phyloP scores from a whole-genome alignment of 2,888 invertebrate species.

The Seira musarum region DNA sequence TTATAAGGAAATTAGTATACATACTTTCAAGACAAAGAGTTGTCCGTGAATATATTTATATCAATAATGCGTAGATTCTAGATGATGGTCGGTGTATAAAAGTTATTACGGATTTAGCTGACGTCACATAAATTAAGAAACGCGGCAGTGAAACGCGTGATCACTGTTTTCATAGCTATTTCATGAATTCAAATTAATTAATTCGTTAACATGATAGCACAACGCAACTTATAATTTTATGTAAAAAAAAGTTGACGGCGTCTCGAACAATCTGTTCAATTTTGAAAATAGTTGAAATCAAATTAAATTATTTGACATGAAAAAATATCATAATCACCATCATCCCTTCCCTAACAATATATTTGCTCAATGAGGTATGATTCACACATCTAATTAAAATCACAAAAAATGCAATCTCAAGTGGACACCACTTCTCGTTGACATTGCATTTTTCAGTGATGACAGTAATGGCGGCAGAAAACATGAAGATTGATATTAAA shows the following conservation, averaged over 20 bases:
- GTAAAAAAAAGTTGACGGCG: too few relatives aligned
- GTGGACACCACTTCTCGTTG: slow-evolving; percentile 21
- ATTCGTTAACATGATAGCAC: slow-evolving; percentile 2
- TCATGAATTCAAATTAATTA: slow-evolving; percentile 6
- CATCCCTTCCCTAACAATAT: background rate
- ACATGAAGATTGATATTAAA: slow-evolving; percentile 26
- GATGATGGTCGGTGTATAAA: background rate
- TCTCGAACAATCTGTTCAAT: background rate
- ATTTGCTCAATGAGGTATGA: background rate
- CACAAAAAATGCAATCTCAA: slow-evolving; percentile 6
- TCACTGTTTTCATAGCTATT: too few relatives aligned
- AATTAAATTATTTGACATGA: background rate
- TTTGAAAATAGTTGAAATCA: background rate
- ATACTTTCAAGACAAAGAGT: too few relatives aligned
- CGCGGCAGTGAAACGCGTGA: too few relatives aligned
- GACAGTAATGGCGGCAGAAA: slow-evolving; percentile 5
- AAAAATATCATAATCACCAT: background rate
- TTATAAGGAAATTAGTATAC: too few relatives aligned
- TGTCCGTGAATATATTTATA: too few relatives aligned
- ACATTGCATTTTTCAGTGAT: slow-evolving; percentile 43
- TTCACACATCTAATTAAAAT: background rate
- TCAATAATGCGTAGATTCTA: too few relatives aligned
- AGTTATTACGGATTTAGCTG: too few relatives aligned
- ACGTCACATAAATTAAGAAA: too few relatives aligned
- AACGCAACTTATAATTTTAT: too few relatives aligned